phyloP scores from a whole-genome alignment of 2,888 invertebrate species.

The Monopis laevigella region DNA sequence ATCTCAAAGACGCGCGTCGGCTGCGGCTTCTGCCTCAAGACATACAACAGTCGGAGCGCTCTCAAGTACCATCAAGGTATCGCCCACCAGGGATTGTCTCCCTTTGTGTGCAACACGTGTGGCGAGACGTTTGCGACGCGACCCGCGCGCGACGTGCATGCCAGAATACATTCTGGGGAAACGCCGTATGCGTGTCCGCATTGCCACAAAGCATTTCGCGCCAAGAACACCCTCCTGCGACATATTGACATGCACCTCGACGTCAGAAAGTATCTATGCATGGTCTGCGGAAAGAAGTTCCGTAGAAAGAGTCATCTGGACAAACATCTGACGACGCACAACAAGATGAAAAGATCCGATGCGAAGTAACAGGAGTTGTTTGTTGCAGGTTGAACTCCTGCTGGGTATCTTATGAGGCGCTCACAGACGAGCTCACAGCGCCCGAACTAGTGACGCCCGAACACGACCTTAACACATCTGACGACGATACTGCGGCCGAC shows the following conservation, averaged over 20 bases:
- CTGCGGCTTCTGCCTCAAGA: conserved; percentile 52
- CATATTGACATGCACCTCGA: conserved; percentile 41
- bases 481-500: neutral
- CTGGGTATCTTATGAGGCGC: conserved; percentile 11
- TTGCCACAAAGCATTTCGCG: conserved; percentile 43
- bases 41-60: conserved; percentile 48
- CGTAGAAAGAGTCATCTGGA: conserved; percentile 42
- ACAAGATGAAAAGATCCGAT: neutral
- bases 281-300: conserved; percentile 39
- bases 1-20: conserved; percentile 33
- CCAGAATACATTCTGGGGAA: conserved; percentile 48
- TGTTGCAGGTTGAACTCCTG: conserved; percentile 43
- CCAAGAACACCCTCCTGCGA: conserved; percentile 33
- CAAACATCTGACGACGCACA: conserved; percentile 43
- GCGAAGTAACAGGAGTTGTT: conserved; percentile 34
- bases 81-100: conserved; percentile 48
- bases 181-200: conserved; percentile 47
- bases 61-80: conserved; percentile 46
- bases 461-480: too few relatives aligned
- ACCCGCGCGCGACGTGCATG: conserved; percentile 44
- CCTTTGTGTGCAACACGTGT: conserved; percentile 48
- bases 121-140: conserved; percentile 55
- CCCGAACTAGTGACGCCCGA: too few relatives aligned
- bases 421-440: neutral
- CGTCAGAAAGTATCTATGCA: conserved; percentile 36